Base-by-base conservation (phyloP, 2,888 invertebrate genomes). In the Metopia argyrocephala region DNA sequence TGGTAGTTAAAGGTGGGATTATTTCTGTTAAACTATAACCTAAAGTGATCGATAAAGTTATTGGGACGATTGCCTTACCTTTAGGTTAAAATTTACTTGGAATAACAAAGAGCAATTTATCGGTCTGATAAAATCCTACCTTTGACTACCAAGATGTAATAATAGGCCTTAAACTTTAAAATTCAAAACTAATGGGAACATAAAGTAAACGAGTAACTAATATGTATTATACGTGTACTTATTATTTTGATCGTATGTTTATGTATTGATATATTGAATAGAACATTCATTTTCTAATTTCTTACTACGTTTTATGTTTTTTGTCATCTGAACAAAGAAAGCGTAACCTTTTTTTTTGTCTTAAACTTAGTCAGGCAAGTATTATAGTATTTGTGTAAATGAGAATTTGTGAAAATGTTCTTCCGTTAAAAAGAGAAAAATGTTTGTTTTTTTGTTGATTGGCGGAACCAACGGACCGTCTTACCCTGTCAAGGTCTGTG, bases 341-440 rank as follows among this genome's bases (percentile, higher is more conserved):
- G 80, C 76, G 80, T 80, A 76, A 80, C 71, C 76, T 76, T 57
- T 64, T 31, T 64, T 4, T 31, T 12, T 12, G 12, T 38, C 52
- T 38, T 57, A 62, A 71, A 46, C 61, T 56, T 25, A 12, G 18
- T n/a, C n/a, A 38, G 3, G 38, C 38, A 38, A 38, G 38, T 15
- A 15, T 12, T 48, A 57, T 38, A 25, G 38, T 64, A 57, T 74
- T 31, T 57, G 54, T 38, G 18, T 20, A 5, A 28, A 46, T 6
- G 25, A 46, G 4, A 46, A 38, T 45, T 1, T 48, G 9, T 27
- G 9, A 38, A 28, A 57, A 21, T 59, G 66, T 61, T 73, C 48
- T 56, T 74, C 69, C 65, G 64, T 69, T 27, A 52, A 62, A 50
- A 38, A 38, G 38, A 38, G 15, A 38, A 38, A 38, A 38, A 4